Evolutionary conservation across 2,797 vertebrate species (phyloP).

Genomic region (Falco concolor): DNA sequence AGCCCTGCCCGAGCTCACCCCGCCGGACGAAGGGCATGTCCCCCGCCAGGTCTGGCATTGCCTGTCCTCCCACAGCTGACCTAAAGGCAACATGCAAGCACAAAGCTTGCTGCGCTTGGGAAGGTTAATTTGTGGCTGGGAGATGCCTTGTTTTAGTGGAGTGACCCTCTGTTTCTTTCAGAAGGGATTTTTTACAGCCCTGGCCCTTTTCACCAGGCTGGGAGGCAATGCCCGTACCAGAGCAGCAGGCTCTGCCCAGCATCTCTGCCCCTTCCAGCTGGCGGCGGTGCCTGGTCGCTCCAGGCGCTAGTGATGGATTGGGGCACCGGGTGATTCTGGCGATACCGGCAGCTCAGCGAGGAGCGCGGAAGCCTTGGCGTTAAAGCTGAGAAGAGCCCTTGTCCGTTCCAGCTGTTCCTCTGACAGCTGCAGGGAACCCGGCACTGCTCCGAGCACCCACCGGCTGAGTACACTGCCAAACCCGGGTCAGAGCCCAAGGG

Average conservation of each 20-base stretch:
- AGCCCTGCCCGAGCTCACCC: background rate
- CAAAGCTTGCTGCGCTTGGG: background rate
- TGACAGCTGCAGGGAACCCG: background rate
- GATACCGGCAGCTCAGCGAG: background rate
- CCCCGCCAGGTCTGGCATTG: rapidly evolving
- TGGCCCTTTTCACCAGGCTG: background rate
- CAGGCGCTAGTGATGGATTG: background rate
- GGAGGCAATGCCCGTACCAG: background rate
- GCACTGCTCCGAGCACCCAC: background rate
- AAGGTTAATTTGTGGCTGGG: background rate
- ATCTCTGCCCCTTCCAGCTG: background rate
- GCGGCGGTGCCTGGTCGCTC: background rate
- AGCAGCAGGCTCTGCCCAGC: background rate
- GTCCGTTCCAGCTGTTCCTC: background rate
- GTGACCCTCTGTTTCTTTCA: background rate
- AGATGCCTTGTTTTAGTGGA: background rate
- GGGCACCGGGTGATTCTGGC: background rate
- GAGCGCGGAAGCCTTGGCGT: background rate
- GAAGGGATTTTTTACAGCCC: background rate
- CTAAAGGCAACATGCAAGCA: background rate
- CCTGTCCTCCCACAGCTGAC: background rate
- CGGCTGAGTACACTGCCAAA: rapidly evolving
- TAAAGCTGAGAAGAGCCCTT: background rate
- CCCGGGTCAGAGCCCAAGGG: background rate
- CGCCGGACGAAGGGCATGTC: rapidly evolving